phyloP scores from a whole-genome alignment of 2,797 vertebrate species.

The Antrozous pallidus region DNA sequence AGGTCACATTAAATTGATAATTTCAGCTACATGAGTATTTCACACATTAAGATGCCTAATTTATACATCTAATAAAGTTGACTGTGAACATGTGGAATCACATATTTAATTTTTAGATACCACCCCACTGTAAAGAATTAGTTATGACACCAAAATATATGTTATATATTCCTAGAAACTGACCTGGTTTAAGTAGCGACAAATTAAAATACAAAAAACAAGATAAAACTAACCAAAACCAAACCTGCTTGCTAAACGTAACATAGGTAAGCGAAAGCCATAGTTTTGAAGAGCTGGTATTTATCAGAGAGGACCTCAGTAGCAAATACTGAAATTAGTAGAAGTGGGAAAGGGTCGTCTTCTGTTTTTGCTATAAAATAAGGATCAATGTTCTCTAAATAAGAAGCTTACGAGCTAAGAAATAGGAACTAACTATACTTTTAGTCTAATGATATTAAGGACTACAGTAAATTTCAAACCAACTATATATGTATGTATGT shows the following conservation, averaged over 20 bases:
- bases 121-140: conserved; percentile 31
- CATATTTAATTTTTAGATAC: conserved; percentile 57
- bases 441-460: conserved; percentile 9
- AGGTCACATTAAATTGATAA: conserved; percentile 67
- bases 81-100: conserved; percentile 48
- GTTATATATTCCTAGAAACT: conserved; percentile 60
- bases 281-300: conserved; percentile 72
- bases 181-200: conserved; percentile 60
- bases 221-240: conserved; percentile 43
- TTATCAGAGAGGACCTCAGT: conserved; percentile 61
- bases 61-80: neutral
- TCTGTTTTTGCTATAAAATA: conserved; percentile 75
- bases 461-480: conserved; percentile 22
- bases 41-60: conserved; percentile 63
- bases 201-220: conserved; percentile 52
- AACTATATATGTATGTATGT: neutral
- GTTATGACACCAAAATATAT: conserved; percentile 60
- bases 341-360: conserved; percentile 63
- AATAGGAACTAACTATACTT: neutral
- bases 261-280: conserved; percentile 69
- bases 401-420: conserved; percentile 5
- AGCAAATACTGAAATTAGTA: conserved; percentile 74
- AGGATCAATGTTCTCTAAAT: conserved; percentile 65
- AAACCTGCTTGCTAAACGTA: conserved; percentile 71
- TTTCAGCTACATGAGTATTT: conserved; percentile 4